Conservation (phyloP, 2,113 vertebrate species). For the Campylorhamphus procurvoides region DNA sequence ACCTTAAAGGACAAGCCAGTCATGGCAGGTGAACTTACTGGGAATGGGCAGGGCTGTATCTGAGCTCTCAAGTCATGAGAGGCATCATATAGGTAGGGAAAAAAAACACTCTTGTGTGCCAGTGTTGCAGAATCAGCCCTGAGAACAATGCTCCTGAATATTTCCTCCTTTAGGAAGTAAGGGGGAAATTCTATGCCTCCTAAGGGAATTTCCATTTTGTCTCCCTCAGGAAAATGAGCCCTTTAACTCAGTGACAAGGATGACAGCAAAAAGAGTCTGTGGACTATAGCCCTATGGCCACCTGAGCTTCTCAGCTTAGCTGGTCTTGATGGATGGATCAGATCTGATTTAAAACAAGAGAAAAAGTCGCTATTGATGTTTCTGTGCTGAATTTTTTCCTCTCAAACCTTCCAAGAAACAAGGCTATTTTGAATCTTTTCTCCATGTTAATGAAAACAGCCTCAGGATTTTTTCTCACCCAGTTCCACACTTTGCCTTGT, state of each 20-base stretch:
- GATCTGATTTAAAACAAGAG: conserved; percentile 13
- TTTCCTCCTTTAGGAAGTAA: not conserved
- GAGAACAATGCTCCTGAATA: not conserved
- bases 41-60: not conserved
- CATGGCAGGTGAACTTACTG: not conserved
- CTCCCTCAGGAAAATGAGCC: not conserved
- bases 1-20: not conserved
- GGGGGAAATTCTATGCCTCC: not conserved
- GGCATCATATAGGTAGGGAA: not conserved
- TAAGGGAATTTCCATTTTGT: not conserved
- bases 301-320: not conserved
- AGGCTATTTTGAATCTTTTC: conserved; percentile 28
- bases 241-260: not conserved
- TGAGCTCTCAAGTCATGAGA: fast-evolving
- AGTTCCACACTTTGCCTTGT: conserved; percentile 39
- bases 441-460: conserved; percentile 48
- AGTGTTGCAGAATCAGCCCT: not conserved
- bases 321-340: not conserved
- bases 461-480: conserved; percentile 43
- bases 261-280: not conserved
- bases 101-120: not conserved
- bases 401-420: not conserved
- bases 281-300: not conserved
- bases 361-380: not conserved
- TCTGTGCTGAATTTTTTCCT: not conserved